Conservation (phyloP, 2,797 vertebrate species). For the Synaphobranchus kaupii region DNA sequence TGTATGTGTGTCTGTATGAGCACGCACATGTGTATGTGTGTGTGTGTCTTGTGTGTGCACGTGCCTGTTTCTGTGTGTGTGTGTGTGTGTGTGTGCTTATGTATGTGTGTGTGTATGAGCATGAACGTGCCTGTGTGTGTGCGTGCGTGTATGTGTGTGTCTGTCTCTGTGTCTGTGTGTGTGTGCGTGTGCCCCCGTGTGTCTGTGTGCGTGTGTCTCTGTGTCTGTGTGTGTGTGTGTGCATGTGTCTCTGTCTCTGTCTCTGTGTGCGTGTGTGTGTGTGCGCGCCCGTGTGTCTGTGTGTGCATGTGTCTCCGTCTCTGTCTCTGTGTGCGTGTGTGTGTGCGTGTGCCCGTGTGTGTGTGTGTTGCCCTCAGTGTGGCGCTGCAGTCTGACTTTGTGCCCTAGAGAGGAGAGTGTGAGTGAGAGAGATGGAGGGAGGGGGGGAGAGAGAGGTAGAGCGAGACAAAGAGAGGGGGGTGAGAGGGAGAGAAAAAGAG, state of each 20-base stretch:
- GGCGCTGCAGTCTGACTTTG: conserved; percentile 70
- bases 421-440: not conserved
- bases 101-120: conserved; percentile 52
- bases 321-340: conserved; percentile 58
- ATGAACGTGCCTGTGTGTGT: conserved; percentile 60
- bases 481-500: conserved; percentile 37
- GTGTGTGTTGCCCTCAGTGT: conserved; percentile 68
- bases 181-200: conserved; percentile 51
- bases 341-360: conserved; percentile 37
- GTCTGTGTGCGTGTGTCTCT: conserved; percentile 45
- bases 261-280: conserved; percentile 59
- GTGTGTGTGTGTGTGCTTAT: conserved; percentile 57
- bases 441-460: conserved; percentile 32
- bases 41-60: conserved; percentile 47
- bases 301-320: conserved; percentile 60
- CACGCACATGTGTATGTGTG: conserved; percentile 11
- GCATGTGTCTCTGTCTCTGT: conserved; percentile 54
- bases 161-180: conserved; percentile 54
- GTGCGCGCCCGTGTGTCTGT: not conserved
- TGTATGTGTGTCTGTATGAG: conserved; percentile 60
- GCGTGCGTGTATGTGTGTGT: conserved; percentile 28
- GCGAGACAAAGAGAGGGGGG: not conserved
- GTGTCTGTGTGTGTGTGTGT: conserved; percentile 42
- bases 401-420: conserved; percentile 41
- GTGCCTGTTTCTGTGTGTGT: not conserved